Conservation (phyloP, 2,797 vertebrate genomes). For the Cirrhinus molitorella region DNA sequence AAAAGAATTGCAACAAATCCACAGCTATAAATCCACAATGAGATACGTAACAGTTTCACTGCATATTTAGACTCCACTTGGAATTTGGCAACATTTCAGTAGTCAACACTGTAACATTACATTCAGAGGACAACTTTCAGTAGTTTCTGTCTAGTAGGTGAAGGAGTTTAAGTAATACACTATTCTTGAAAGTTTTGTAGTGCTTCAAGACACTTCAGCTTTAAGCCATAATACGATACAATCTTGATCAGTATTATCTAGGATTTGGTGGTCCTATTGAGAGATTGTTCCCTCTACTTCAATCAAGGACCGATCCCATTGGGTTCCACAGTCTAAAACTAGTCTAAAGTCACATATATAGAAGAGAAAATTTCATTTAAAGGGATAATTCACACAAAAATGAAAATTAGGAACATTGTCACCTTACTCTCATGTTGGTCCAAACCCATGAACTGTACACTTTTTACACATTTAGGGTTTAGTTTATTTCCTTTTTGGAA, state of each 20-base stretch:
- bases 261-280: neutral
- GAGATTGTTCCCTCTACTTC: neutral
- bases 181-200: conserved; percentile 14
- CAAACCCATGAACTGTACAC: neutral
- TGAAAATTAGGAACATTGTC: neutral
- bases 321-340: conserved; percentile 9
- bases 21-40: conserved; percentile 45
- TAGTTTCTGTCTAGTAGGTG: conserved; percentile 8
- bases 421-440: neutral
- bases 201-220: conserved; percentile 15
- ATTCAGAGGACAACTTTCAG: conserved; percentile 61
- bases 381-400: conserved; percentile 11
- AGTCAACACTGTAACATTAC: conserved; percentile 71
- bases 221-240: conserved; percentile 3
- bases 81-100: conserved; percentile 75
- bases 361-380: conserved; percentile 7
- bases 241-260: neutral
- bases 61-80: conserved; percentile 62
- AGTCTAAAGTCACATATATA: conserved; percentile 24
- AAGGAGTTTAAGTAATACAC: neutral
- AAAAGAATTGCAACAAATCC: conserved; percentile 18
- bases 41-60: conserved; percentile 53
- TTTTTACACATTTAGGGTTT: neutral
- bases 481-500: neutral
- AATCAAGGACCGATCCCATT: neutral